Evolutionary conservation across 1,140 invertebrate species (phyloP), one percentile per base, ranked within the genome.

Genomic region (Palaemon carinicauda): DNA sequence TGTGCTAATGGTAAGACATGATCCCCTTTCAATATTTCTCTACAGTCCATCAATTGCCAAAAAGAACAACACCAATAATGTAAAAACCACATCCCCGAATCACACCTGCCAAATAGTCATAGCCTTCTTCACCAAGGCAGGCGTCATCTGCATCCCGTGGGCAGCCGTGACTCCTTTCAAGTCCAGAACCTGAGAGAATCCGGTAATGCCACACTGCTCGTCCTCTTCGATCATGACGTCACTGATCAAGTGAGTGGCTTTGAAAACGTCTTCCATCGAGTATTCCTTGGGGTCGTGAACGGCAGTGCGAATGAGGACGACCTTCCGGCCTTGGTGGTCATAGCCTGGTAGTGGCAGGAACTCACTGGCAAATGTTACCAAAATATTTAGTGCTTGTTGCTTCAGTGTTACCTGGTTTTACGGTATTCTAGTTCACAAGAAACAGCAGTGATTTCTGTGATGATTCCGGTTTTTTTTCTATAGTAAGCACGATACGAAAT

Each of bases 151-250:
- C 52, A 90, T 73, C 15, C 90, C 87, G 75, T 91, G 91, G 60
- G 90, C 90, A 27, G 91, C 81, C 50, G 89, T 90, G 41, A 90
- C 89, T 27, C 89, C 90, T 15, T 89, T 88, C 54, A 92, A 89
- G 89, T 92, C 91, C 52, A 91, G 90, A 81, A 92, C 88, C 86
- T 91, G 91, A 87, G 91, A 90, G 54, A 91, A 90, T 4, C 91
- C 91, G 41, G 91, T 88, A 77, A 91, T 89, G 14, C 89, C 90
- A 73, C 89, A 87, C 69, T 91, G 90, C 54, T 90, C 89, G 78
- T 90, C 90, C 31, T 90, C 89, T 27, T 89, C 65, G 9, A 88
- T 24, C 51, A 90, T 75, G 33, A 90, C 65, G 52, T 90, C 90
- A 24, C 82, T 84, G 17, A 88, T 83, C 27, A 89, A 82, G 73